Evolutionary conservation across 2,113 vertebrate species (phyloP).

Genomic region (Castor canadensis): DNA sequence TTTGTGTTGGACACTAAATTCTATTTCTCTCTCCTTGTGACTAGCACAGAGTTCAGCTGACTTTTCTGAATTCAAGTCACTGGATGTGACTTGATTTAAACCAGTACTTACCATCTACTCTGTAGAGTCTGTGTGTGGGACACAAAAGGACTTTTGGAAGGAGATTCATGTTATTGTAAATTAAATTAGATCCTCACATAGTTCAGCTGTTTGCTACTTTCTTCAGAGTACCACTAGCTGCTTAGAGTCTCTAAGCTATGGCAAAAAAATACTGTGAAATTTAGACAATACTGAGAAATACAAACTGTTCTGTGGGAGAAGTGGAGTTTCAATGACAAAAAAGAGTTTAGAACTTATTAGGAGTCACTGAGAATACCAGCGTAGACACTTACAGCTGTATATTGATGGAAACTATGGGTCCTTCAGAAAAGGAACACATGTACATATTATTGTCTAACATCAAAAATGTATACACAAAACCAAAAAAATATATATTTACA

Average conservation of each 20-base stretch:
- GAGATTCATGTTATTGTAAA: conserved; percentile 32
- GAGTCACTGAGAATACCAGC: conserved; percentile 1
- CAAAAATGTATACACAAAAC: not conserved
- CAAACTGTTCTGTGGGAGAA: not conserved
- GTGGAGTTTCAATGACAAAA: not conserved
- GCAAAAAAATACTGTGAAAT: not conserved
- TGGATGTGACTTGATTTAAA: not conserved
- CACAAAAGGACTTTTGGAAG: conserved; percentile 22
- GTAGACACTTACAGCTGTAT: not conserved
- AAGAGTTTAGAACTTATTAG: conserved; percentile 25
- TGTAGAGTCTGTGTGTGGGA: not conserved
- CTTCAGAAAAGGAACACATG: not conserved
- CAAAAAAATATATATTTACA: not conserved
- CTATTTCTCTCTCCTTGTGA: not conserved
- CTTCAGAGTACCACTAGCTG: not conserved
- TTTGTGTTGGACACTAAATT: not conserved
- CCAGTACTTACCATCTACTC: not conserved
- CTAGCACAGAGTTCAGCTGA: not conserved
- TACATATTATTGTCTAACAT: not conserved
- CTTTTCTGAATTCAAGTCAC: not conserved
- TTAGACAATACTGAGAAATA: not conserved
- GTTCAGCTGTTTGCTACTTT: not conserved
- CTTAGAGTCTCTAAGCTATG: not conserved
- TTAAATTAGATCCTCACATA: not conserved
- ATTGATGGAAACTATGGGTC: not conserved